Percentiles rank a stretch among this genome's conserved stretches.
phyloP scores from a whole-genome alignment of 64 coral and sea anemone genomes.

The Montipora efflorescens region DNA sequence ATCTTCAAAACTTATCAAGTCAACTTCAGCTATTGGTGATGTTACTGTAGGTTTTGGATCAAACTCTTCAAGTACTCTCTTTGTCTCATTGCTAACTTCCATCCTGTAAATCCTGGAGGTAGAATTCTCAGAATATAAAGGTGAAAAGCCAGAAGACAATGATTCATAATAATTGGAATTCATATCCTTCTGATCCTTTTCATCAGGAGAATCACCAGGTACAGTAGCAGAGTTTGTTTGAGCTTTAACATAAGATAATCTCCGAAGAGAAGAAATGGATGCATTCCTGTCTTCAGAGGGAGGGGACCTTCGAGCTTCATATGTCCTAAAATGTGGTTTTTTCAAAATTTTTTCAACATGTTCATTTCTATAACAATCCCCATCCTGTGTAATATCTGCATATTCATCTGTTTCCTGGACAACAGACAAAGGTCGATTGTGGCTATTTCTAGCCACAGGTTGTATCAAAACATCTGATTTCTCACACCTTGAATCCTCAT shows the following conservation, averaged over 20 bases:
- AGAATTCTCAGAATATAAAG: background rate
- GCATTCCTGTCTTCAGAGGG: conserved; percentile 25
- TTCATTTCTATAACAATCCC: conserved; percentile 6
- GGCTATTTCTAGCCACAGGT: conserved; percentile 11
- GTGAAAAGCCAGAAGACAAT: background rate
- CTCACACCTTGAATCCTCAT: background rate
- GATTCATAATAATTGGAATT: conserved; percentile 12
- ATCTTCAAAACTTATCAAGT: conserved; percentile 73
- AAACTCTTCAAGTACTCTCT: conserved; percentile 30
- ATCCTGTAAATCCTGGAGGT: background rate
- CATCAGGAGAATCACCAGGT: conserved; percentile 1
- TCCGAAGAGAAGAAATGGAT: conserved; percentile 34
- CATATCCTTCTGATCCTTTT: background rate
- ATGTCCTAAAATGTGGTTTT: conserved; percentile 29
- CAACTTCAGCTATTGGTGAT: conserved; percentile 25
- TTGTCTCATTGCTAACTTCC: background rate
- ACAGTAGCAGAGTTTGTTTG: conserved; percentile 81
- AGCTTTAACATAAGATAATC: conserved; percentile 87
- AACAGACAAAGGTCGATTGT: conserved; percentile 75
- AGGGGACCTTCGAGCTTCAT: background rate
- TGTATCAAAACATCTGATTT: conserved; percentile 6
- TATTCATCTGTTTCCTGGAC: conserved; percentile 87
- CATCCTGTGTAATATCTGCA: conserved; percentile 16
- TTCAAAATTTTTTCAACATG: conserved; percentile 52
- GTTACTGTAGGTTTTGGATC: conserved; percentile 14